Evolutionary conservation across 53 echinoderm and acorn worm genomes (phyloP).

Genomic region (Crossaster papposus): DNA sequence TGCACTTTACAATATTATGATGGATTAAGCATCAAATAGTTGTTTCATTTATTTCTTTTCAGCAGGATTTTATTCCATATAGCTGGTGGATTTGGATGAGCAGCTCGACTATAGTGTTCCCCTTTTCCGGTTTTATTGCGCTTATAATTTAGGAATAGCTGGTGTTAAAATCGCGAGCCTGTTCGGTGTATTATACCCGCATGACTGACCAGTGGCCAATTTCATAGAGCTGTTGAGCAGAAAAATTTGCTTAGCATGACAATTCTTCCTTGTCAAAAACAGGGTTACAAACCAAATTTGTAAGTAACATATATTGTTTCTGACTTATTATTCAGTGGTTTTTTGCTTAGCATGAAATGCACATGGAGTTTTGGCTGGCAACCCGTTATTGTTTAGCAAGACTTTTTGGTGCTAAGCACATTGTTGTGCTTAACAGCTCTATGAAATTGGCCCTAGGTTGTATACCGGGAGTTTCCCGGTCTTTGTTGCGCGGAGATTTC

Average conservation of each 20-base stretch:
- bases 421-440: no score
- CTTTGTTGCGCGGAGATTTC: slow-evolving; percentile 47
- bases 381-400: no score
- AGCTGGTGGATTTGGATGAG: slow-evolving; percentile 36
- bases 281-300: no score
- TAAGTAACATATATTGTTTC: no score
- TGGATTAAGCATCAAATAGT: slow-evolving; percentile 28
- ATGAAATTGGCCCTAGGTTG: no score
- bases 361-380: no score
- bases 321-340: no score
- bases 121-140: neutral
- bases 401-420: no score
- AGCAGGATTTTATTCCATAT: neutral
- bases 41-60: neutral
- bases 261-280: no score
- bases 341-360: no score
- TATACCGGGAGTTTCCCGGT: slow-evolving; percentile 21
- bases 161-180: neutral
- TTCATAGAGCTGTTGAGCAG: no score
- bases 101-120: neutral
- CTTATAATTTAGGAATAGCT: neutral
- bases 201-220: slow-evolving; percentile 35
- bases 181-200: slow-evolving; percentile 31
- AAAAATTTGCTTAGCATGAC: no score
- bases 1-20: slow-evolving; percentile 39